Evolutionary conservation across 23 tunicate genomes (phyloP), one percentile per base, ranked within the genome.

Genomic region (Halocynthia roretzi): DNA sequence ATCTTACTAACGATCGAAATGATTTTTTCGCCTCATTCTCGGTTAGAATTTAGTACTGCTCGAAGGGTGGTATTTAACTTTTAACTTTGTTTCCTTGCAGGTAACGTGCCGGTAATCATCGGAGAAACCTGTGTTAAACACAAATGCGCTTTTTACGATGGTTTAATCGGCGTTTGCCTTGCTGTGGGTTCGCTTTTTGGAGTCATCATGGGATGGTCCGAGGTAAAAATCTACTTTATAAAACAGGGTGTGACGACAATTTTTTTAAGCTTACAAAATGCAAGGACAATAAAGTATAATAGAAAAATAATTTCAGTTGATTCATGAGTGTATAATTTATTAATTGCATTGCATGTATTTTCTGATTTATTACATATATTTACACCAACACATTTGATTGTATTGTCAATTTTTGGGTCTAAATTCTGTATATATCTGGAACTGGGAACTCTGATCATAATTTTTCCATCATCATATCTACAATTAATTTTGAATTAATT

Each of bases 141-240:
- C 8, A 53, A 64, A 56, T 56, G 64, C 2, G 60, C 55, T 6
- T 8, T 74, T 0, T 52, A 74, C 70, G 56, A 74, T 54, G 64
- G 78, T 14, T 31, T 74, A 8, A 74, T 74, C 22, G 78, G 78
- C 70, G 78, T 74, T 14, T 15, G 17, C 22, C 78, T 74, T 74
- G 78, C 78, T 11, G 17, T 74, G 48, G 78, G 78, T 8, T 22
- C 78, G 8, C 78, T 74, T 19, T 54, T 74, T 52, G 78, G 78
- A 52, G 56, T 74, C 60, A 50, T 74, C 5, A 54, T 74, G 60
- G 78, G 78, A 53, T 74, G 78, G 78, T 21, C 78, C 12, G 6
- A 54, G 62, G 78, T 74, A 0, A 52, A n/a, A n/a, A 2, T 58
- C 18, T 15, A n/a, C 64, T 58, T 14, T 15, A 58, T 15, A 4